Base-by-base conservation (phyloP, 1,140 invertebrate genomes). In the Leptinotarsa texana region DNA sequence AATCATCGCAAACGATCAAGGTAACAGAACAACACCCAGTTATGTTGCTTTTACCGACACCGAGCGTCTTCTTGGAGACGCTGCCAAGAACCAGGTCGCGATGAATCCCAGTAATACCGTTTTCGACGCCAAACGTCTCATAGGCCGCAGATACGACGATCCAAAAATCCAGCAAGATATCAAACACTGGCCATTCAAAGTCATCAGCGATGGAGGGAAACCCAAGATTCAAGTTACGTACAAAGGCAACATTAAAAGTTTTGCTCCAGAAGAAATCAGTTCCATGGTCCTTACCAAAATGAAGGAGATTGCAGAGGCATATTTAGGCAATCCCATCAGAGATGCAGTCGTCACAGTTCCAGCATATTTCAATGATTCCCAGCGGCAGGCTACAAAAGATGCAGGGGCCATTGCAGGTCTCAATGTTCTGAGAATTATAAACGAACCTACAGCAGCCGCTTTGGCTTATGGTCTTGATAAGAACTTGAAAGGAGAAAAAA, bases 401-500 rank as follows among this genome's bases (percentile, higher is more conserved):
- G 91, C 91, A 48, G 91, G 91, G 81, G 90, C 88, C 74, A 90
- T 90, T 61, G 88, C 89, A n/a, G 92, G 91, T 78, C 89, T 99
- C 57, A 94, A 95, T 80, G 98, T 99, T 3, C 97, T 99, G 95
- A 92, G 98, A 86, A 99, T 99, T 81, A 99, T 99, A 83, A 99
- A 99, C 85, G 98, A 99, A 85, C 98, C 98, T 18, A 99, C 98
- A 48, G 98, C 98, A 6, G 98, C 98, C 68, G 98, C 98, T 75
- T 99, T 99, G 87, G 98, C 98, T 75, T 99, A 99, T 83, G 98
- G 98, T 87, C 89, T 99, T 76, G 98, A 99, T 88, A 99, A 99
- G 87, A 98, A 97, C 77, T 85, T 93, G n/a, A 91, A 92, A 88
- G 95, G 84, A 85, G 77, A 87, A 85, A 82, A 84, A 21, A 89